phyloP scores from a whole-genome alignment of 2,797 vertebrate genomes.

The Amblyopsis hoosieri region DNA sequence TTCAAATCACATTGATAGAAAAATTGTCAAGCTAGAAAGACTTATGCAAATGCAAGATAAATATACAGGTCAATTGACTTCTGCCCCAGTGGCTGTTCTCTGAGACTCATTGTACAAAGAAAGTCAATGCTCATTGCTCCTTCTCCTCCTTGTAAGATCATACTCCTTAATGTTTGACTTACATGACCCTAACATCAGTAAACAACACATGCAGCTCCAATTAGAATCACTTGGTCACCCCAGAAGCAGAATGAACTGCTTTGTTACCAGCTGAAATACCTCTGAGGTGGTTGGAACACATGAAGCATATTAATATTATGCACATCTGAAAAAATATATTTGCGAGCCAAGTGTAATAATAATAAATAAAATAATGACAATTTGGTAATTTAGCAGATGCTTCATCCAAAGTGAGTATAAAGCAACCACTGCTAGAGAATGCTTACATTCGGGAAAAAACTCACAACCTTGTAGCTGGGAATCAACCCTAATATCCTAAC shows the following conservation, averaged over 20 bases:
- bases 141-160: conserved; percentile 57
- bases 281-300: conserved; percentile 32
- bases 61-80: conserved; percentile 21
- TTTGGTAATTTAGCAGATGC: too few relatives aligned
- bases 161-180: conserved; percentile 67
- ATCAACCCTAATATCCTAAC: too few relatives aligned
- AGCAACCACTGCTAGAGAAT: too few relatives aligned
- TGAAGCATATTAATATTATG: conserved; percentile 19
- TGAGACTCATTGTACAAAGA: conserved; percentile 30
- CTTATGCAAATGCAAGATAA: neutral
- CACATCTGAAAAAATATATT: neutral
- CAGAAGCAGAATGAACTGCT: conserved; percentile 68
- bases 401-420: too few relatives aligned
- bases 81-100: conserved; percentile 33
- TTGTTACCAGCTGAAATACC: conserved; percentile 62
- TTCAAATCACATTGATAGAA: neutral
- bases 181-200: conserved; percentile 69
- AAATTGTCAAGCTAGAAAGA: neutral
- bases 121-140: conserved; percentile 29
- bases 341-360: neutral
- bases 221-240: conserved; percentile 79
- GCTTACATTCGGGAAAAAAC: too few relatives aligned
- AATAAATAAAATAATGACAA: too few relatives aligned
- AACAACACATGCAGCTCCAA: conserved; percentile 76
- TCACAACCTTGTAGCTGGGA: too few relatives aligned